Evolutionary conservation across 2,113 vertebrate genomes (phyloP).

Genomic region (Octodon degus): DNA sequence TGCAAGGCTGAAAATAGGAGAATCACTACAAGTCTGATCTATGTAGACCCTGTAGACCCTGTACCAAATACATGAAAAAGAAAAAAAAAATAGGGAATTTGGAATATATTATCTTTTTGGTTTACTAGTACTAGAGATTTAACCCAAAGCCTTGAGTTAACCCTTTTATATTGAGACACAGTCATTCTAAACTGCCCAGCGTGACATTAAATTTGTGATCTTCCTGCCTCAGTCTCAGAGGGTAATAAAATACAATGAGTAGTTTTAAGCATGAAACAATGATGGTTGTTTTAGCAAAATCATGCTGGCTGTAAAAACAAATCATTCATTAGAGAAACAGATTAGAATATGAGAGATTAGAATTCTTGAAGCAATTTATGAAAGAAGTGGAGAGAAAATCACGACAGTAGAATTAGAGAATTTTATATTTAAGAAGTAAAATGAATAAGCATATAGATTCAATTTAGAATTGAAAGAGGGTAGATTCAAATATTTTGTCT

Average conservation of each 20-base stretch:
- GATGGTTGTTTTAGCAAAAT: neutral
- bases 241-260: neutral
- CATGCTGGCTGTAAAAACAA: neutral
- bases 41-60: no score
- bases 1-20: no score
- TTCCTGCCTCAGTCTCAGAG: neutral
- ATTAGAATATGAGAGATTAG: neutral
- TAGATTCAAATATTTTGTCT: neutral
- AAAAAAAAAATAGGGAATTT: neutral
- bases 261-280: neutral
- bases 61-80: no score
- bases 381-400: neutral
- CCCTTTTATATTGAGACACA: neutral
- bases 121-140: neutral
- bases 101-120: neutral
- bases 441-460: neutral
- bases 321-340: neutral
- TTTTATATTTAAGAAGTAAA: constrained; percentile 26
- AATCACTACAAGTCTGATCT: no score
- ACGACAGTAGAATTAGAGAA: neutral
- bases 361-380: neutral
- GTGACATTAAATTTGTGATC: neutral
- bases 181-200: neutral
- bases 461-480: neutral
- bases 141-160: neutral